Conservation (phyloP, 2,888 invertebrate genomes). For the Magallana nippona region DNA sequence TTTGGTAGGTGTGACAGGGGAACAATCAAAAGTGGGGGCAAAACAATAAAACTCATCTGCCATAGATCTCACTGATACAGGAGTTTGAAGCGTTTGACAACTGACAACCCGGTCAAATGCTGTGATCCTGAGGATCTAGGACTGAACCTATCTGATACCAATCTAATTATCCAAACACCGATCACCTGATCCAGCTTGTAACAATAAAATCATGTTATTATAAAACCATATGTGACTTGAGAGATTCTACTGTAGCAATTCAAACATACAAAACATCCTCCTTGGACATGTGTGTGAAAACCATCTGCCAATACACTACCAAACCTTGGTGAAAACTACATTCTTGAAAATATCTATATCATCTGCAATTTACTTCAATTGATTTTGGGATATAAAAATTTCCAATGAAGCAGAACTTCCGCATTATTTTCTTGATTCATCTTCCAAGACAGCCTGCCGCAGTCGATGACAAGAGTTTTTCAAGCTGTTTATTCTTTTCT, state of each 20-base stretch:
- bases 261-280: neutral
- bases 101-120: slow-evolving; percentile 16
- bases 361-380: neutral
- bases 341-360: neutral
- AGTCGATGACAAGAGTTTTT: neutral
- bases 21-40: slow-evolving; percentile 30
- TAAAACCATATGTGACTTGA: slow-evolving; percentile 13
- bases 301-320: neutral
- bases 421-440: neutral
- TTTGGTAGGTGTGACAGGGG: slow-evolving; percentile 25
- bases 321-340: neutral
- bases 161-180: neutral
- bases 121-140: neutral
- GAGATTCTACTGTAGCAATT: neutral
- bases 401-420: neutral
- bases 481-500: neutral
- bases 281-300: neutral
- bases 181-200: neutral
- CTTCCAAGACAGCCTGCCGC: neutral
- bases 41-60: slow-evolving; percentile 35
- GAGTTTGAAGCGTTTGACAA: slow-evolving; percentile 6
- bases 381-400: no score
- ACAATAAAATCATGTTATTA: slow-evolving; percentile 17
- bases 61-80: slow-evolving; percentile 20
- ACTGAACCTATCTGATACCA: neutral